Evolutionary conservation across 2,113 vertebrate species (phyloP), one percentile per base, ranked within the genome.

Genomic region (Xenopus borealis): DNA sequence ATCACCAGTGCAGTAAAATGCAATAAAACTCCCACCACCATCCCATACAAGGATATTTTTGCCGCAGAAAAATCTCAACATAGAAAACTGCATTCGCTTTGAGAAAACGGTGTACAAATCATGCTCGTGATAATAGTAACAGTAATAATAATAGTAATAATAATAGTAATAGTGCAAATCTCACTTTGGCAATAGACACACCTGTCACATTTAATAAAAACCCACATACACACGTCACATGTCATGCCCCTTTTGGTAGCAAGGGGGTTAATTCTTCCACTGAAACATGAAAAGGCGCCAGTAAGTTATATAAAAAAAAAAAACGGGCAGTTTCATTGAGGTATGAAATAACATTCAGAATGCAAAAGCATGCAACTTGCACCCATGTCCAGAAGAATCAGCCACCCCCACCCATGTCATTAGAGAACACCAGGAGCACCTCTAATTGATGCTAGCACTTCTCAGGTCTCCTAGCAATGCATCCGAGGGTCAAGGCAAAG

Each of bases 131-230:
- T 44, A 12, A 47, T 12, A 53, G n/a, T n/a, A n/a, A n/a, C n/a
- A n/a, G n/a, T n/a, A 27, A 27, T 27, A 27, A 27, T 27, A 40
- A 9, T 40, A 40, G 7, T 40, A 40, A 40, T 40, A 40, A 40
- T 40, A 40, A 3, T 40, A 69, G 63, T 20, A 63, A 70, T 64
- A 70, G 74, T 70, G 47, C 67, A 77, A 70, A 63, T 17, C 19
- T 62, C 66, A 62, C 44, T 75, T 75, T 53, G 57, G 10, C 44
- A 68, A 67, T 11, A 16, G 16, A 75, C 44, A 68, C 53, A 45
- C n/a, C 61, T 46, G 74, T 18, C 66, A 62, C 57, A 30, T 45
- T 57, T 77, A 45, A 67, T 13, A 77, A 63, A 64, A 66, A 76
- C 55, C 45, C 74, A 20, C 12, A 18, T 19, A 20, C 20, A 40